phyloP scores from a whole-genome alignment of 2,888 invertebrate genomes.

The Leptodirus hochenwartii region DNA sequence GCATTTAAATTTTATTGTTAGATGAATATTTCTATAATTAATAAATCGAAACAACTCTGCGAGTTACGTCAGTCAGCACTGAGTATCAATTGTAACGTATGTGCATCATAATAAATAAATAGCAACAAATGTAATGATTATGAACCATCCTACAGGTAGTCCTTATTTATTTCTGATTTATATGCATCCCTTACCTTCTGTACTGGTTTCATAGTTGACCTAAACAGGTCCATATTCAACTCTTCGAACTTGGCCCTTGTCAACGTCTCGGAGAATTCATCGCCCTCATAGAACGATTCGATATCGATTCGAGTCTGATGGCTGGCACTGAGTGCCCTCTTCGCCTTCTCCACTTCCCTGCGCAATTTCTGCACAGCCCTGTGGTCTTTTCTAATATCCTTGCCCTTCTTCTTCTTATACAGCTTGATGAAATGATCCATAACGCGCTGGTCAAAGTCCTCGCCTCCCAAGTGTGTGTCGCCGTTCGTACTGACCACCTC shows the following conservation, averaged over 20 bases:
- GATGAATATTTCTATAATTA: no score
- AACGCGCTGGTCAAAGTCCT: conserved; percentile 96
- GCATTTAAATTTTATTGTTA: no score
- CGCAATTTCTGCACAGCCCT: conserved; percentile 90
- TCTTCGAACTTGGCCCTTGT: conserved; percentile 98
- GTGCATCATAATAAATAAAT: no score
- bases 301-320: conserved; percentile 97
- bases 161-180: no score
- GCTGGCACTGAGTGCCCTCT: conserved; percentile 82
- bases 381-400: conserved; percentile 88
- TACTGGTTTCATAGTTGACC: conserved; percentile 87
- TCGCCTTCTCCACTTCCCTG: conserved; percentile 95
- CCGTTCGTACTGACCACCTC: conserved; percentile 85
- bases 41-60: no score
- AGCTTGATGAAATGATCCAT: conserved; percentile 87
- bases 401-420: conserved; percentile 97
- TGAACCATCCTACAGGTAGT: no score
- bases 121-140: no score
- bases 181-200: no score
- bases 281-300: conserved; percentile 95
- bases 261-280: conserved; percentile 94
- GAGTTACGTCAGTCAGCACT: no score
- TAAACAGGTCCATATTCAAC: conserved; percentile 83
- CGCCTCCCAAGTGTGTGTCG: conserved; percentile 95
- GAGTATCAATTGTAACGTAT: no score